phyloP scores from a whole-genome alignment of 2,888 invertebrate species.

The Mesoligia furuncula region DNA sequence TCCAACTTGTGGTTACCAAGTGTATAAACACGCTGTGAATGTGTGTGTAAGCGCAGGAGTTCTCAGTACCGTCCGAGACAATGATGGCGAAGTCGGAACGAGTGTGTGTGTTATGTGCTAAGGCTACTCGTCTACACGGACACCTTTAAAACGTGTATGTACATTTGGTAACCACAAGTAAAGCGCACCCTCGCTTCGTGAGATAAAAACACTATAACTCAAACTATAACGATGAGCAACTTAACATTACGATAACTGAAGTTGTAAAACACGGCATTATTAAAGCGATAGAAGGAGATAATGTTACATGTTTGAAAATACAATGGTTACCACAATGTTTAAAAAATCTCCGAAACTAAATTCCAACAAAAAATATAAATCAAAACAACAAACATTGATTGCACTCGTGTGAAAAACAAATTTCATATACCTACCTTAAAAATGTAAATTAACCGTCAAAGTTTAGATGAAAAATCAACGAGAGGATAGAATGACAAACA shows the following conservation, averaged over 20 bases:
- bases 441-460: slow-evolving; percentile 68
- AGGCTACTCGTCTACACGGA: neutral
- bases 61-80: neutral
- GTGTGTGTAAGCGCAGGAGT: no score
- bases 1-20: neutral
- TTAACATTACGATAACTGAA: neutral
- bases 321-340: neutral
- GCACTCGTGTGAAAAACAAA: slow-evolving; percentile 50
- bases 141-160: neutral
- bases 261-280: neutral
- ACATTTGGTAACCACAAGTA: neutral
- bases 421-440: slow-evolving; percentile 58
- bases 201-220: neutral
- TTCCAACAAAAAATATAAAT: slow-evolving; percentile 36
- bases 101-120: neutral
- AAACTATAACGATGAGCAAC: no score
- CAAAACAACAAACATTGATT: slow-evolving; percentile 41
- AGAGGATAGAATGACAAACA: slow-evolving; percentile 39
- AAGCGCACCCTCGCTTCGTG: neutral
- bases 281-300: neutral
- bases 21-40: no score
- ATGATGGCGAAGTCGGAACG: neutral
- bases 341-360: neutral
- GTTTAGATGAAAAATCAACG: slow-evolving; percentile 67
- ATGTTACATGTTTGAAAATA: neutral